Base-by-base conservation (phyloP, 2,797 vertebrate genomes). In the Melanotaenia pygmaea region DNA sequence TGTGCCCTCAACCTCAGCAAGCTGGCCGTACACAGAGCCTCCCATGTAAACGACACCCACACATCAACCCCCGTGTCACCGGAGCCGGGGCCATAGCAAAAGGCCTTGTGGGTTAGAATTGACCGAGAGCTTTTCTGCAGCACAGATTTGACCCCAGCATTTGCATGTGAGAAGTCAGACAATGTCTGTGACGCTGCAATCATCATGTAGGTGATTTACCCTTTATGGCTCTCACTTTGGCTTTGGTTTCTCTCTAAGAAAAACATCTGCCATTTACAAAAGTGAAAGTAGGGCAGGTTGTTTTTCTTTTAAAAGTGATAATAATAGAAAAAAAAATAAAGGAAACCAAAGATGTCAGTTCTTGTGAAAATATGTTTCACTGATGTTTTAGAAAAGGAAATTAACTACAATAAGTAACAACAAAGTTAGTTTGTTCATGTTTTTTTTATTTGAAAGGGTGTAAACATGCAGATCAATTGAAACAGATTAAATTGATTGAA, bases 31-130 rank as follows among this genome's bases (percentile, higher is more conserved):
- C 70, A 83, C 77, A 72, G 79, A 89, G 79, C 40, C 76, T 80
- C 76, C 77, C 85, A 38, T 92, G 88, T 91, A 92, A 93, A 71
- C 64, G 74, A 93, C 85, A 88, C 92, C 89, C 80, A 70, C 83
- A 56, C 79, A 76, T 63, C 72, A 56, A 66, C 76, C 81, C 79
- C 76, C 63, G 16, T 85, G 89, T 89, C 88, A 89, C 83, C 43
- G 70, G 88, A 92, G 86, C 86, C 45, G 68, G 38, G 70, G 26
- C 56, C 53, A 88, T 86, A 77, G 76, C 72, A 72, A 80, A 78
- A 65, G 76, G 72, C 82, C 77, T 80, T 80, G 83, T 87, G 79
- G 82, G 78, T 79, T 79, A 59, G 72, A 82, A 88, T 87, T 86
- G 88, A 90, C 76, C 54, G 62, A 72, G 78, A 87, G 81, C 80